Conservation (phyloP, 2,888 invertebrate species). For the Heliothis peltigera region DNA sequence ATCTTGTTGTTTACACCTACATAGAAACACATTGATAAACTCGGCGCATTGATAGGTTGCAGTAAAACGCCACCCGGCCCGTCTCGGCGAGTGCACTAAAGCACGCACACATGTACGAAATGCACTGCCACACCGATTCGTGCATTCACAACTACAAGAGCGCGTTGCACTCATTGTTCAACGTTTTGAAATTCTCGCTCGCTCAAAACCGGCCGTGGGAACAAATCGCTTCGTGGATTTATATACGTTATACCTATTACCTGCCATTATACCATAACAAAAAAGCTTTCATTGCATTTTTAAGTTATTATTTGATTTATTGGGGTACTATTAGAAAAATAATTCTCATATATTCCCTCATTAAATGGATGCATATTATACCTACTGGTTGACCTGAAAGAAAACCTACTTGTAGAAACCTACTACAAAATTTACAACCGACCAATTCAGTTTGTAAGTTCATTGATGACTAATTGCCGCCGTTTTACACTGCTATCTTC, state of each 20-base stretch:
- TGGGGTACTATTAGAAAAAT: neutral
- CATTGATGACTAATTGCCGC: slow-evolving; percentile 77
- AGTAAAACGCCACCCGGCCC: slow-evolving; percentile 48
- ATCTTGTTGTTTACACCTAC: slow-evolving; percentile 26
- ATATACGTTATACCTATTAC: slow-evolving; percentile 45
- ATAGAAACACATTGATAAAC: slow-evolving; percentile 50
- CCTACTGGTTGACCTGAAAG: no score
- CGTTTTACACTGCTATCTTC: slow-evolving; percentile 51
- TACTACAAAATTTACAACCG: slow-evolving; percentile 46
- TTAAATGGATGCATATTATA: no score
- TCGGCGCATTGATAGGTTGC: slow-evolving; percentile 51
- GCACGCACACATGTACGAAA: slow-evolving; percentile 62
- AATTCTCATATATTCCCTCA: no score
- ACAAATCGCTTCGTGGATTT: slow-evolving; percentile 70
- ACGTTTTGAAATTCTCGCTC: slow-evolving; percentile 84
- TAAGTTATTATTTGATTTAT: slow-evolving; percentile 10
- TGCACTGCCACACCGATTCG: slow-evolving; percentile 65
- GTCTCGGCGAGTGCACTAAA: slow-evolving; percentile 58
- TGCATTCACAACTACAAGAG: slow-evolving; percentile 66
- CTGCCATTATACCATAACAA: slow-evolving; percentile 30
- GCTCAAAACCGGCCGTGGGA: slow-evolving; percentile 83
- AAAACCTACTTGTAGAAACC: slow-evolving; percentile 8
- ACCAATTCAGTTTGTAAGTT: slow-evolving; percentile 62
- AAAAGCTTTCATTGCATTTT: slow-evolving; percentile 16
- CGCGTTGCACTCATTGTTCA: slow-evolving; percentile 83